Base-by-base conservation (phyloP, 1,140 invertebrate genomes). In the Cylas formicarius region DNA sequence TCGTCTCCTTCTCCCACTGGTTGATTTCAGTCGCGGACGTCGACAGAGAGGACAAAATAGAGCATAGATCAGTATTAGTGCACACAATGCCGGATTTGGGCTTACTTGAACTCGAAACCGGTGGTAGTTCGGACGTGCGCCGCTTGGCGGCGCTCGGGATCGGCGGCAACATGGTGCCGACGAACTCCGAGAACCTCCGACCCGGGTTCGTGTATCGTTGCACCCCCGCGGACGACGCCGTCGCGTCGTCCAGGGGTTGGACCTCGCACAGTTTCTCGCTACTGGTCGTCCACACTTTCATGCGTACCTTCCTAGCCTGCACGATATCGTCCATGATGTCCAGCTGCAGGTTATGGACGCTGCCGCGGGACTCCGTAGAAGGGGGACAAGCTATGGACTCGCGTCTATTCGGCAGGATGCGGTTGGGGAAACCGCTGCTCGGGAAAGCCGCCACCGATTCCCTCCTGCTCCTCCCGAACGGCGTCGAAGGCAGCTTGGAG, bases 281-380 rank as follows among this genome's bases (percentile, higher is more conserved):
- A 34, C 81, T 80, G 2, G 82, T 86, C 32, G 82, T 84, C 80
- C 84, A 87, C 58, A 89, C 76, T 64, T 84, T 86, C 72, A 88
- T 78, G 28, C 80, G 72, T 0, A 83, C 85, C 71, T 88, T 87
- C 26, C 82, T 72, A 1, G 82, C 80, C 60, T 84, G 83, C 14
- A 87, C 78, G 23, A 89, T 88, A 56, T 87, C 83, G 53, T 88
- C 85, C 84, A 89, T 87, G 42, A 88, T 87, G 56, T 89, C 85
- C 40, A 88, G 67, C 55, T 87, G 83, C 13, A 88, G 67, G 61
- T 87, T 88, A 58, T 86, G 85, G 10, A 79, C 77, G 58, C 82
- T 86, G 23, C 85, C 85, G 11, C 74, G 72, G n/a, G 76, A 68
- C 6, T 71, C 68, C 23, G 77, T 77, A 16, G 78, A 80, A 17